A percentile compares a stretch with the other conserved stretches of the same genome.
These are phyloP conservation scores for Tolypeutes matacus DNA, from an alignment of 2,797 vertebrate genomes.

Conservation along the genomic window DNA sequence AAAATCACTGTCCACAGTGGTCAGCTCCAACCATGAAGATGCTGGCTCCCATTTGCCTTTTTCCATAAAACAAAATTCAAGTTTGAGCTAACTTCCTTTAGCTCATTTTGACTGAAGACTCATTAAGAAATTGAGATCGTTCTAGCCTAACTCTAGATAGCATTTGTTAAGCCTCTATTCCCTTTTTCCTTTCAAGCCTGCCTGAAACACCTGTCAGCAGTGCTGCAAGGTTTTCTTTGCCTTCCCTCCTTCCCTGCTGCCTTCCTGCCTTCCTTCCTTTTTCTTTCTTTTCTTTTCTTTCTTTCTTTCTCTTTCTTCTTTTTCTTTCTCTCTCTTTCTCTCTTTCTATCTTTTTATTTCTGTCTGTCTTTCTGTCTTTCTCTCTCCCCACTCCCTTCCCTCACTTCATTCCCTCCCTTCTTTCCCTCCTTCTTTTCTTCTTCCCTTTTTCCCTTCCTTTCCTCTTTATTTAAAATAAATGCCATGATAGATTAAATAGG, in stretches of 20 bases:
- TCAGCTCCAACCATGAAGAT: not conserved
- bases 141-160: not conserved
- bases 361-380: no score
- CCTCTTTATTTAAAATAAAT: not conserved
- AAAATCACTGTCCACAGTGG: slow-evolving; percentile 75
- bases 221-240: not conserved
- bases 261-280: not conserved
- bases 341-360: no score
- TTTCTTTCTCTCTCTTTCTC: no score
- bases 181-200: not conserved
- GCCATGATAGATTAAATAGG: not conserved
- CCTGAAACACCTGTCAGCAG: not conserved
- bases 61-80: slow-evolving; percentile 26
- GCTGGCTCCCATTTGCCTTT: not conserved
- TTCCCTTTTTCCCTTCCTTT: not conserved
- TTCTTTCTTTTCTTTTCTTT: not conserved
- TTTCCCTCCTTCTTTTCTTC: not conserved
- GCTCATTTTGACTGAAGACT: not conserved
- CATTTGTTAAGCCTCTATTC: not conserved
- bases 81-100: not conserved
- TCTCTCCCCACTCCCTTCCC: no score
- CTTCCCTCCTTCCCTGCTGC: not conserved
- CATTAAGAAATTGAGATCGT: not conserved
- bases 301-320: not conserved
- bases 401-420: not conserved